These are phyloP conservation scores for Spea hammondii DNA, from an alignment of 2,797 vertebrate species.

Conservation along the genomic window DNA sequence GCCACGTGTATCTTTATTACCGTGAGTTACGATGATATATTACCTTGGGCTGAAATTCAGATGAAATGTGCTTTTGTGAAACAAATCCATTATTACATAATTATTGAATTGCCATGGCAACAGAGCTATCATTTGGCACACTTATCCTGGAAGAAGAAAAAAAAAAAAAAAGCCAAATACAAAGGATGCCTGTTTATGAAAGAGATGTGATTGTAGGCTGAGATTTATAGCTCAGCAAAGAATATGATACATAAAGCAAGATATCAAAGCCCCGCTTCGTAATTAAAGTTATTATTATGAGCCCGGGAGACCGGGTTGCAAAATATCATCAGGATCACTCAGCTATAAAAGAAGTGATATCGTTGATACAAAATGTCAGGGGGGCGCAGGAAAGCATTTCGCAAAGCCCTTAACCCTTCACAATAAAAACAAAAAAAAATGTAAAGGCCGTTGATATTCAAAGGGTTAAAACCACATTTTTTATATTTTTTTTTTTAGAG, in stretches of 20 bases:
- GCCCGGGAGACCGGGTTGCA: neutral
- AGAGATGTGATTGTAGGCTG: slow-evolving; percentile 24
- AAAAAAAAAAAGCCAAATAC: slow-evolving; percentile 19
- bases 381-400: too few relatives aligned
- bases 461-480: too few relatives aligned
- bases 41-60: slow-evolving; percentile 20
- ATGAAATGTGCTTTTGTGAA: slow-evolving; percentile 33
- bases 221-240: neutral
- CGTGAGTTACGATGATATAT: slow-evolving; percentile 15
- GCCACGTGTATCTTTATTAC: neutral
- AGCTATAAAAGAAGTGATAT: neutral
- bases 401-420: too few relatives aligned
- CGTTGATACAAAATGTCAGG: neutral
- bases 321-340: neutral
- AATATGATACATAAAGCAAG: neutral
- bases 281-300: slow-evolving; percentile 10
- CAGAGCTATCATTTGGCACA: slow-evolving; percentile 41
- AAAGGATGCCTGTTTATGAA: slow-evolving; percentile 26
- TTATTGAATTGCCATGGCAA: slow-evolving; percentile 50
- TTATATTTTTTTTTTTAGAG: too few relatives aligned
- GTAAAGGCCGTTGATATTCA: too few relatives aligned
- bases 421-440: too few relatives aligned
- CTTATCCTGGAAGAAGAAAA: slow-evolving; percentile 4
- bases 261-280: neutral
- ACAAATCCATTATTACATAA: slow-evolving; percentile 48